These are phyloP conservation scores for Drosophila buzzatii DNA, from an alignment of 2,888 invertebrate genomes.

Conservation along the genomic window DNA sequence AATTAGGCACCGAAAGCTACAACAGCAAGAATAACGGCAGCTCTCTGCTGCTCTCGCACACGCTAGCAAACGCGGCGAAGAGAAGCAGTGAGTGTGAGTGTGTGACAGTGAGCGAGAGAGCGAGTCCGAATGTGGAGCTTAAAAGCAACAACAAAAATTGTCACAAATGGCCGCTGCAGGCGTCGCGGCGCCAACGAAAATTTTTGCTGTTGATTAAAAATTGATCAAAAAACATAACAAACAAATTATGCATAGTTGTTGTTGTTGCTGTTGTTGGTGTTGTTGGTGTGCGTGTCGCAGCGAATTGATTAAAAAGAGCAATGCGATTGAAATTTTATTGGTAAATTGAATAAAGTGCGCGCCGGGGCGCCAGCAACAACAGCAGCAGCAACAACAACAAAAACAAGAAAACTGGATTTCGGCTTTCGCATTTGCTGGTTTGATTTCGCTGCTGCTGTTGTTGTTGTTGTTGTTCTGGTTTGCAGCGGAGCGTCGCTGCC, in stretches of 20 bases:
- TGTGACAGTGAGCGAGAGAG: neutral
- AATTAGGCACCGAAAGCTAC: slow-evolving; percentile 61
- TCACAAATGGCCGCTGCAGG: slow-evolving; percentile 38
- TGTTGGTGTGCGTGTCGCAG: slow-evolving; percentile 50
- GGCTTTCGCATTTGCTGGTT: slow-evolving; percentile 10
- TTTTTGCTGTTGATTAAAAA: slow-evolving; percentile 72
- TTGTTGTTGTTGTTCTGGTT: slow-evolving; percentile 14
- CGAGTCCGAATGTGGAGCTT: neutral
- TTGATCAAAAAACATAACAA: slow-evolving; percentile 75
- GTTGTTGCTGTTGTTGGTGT: slow-evolving; percentile 12
- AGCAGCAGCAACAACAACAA: slow-evolving; percentile 32
- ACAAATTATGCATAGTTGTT: slow-evolving; percentile 66
- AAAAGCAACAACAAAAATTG: slow-evolving; percentile 33
- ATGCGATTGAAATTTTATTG: slow-evolving; percentile 84
- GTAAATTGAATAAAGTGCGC: slow-evolving; percentile 83
- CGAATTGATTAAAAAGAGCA: slow-evolving; percentile 84
- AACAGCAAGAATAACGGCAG: slow-evolving; percentile 32
- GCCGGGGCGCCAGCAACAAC: slow-evolving; percentile 43
- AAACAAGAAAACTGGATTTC: slow-evolving; percentile 55
- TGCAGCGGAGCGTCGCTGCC: slow-evolving; percentile 27
- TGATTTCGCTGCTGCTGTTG: neutral
- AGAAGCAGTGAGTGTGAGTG: neutral
- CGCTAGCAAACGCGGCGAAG: neutral
- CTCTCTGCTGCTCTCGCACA: neutral
- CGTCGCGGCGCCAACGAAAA: slow-evolving; percentile 30